Percentiles rank a stretch among this genome's conserved stretches.
phyloP scores from a whole-genome alignment of 2,797 vertebrate genomes.

The Helostoma temminkii region DNA sequence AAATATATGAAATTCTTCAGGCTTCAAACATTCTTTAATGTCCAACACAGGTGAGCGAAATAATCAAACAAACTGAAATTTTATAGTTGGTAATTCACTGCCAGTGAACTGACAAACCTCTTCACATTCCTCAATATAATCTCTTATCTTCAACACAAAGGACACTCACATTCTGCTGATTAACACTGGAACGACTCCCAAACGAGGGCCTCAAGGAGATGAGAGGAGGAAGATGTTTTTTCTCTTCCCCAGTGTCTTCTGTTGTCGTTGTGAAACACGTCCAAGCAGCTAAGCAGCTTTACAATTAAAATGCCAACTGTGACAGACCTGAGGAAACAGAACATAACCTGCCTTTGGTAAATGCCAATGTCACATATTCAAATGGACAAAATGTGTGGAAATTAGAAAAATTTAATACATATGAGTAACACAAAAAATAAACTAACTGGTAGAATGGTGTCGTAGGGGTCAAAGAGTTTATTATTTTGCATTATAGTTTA shows the following conservation, averaged over 20 bases:
- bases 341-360: conserved; percentile 36
- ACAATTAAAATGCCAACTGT: conserved; percentile 80
- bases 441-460: no score
- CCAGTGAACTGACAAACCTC: conserved; percentile 15
- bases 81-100: conserved; percentile 3
- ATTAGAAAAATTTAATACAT: conserved; percentile 3
- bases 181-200: conserved; percentile 50
- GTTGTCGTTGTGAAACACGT: conserved; percentile 45
- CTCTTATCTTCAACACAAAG: conserved; percentile 18
- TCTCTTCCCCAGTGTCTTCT: conserved; percentile 45
- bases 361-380: not conserved
- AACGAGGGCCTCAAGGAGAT: conserved; percentile 29
- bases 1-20: conserved; percentile 16
- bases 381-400: conserved; percentile 8
- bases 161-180: conserved; percentile 55
- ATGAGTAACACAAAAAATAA: no score
- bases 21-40: conserved; percentile 11
- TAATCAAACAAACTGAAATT: not conserved
- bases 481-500: not conserved
- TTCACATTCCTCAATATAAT: conserved; percentile 8
- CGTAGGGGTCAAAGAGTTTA: no score
- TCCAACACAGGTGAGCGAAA: conserved; percentile 13
- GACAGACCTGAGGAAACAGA: conserved; percentile 79
- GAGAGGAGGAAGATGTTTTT: no score
- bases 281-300: conserved; percentile 2